Base-by-base conservation (phyloP, 2,888 invertebrate genomes). In the Drosophila tanythrix region DNA sequence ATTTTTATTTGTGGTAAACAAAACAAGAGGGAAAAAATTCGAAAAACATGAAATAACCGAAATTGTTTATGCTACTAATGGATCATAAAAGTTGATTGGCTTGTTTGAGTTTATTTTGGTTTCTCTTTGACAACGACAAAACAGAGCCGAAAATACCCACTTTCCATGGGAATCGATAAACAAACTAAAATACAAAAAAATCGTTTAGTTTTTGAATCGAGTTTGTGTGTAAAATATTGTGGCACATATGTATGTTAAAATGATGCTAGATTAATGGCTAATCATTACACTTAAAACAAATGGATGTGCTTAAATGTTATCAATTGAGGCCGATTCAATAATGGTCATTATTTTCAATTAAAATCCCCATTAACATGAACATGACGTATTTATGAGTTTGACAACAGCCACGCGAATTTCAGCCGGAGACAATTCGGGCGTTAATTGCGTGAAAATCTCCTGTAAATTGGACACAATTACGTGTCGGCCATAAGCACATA, bases 351-450 rank as follows among this genome's bases (percentile, higher is more conserved):
- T 62, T 90, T 83, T 84, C 85, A 91, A 89, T 91, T 87, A 90
- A 85, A 77, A 57, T 3, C 15, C 46, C 29, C 38, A 48, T 70
- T 90, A 90, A 90, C 90, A 15, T 88, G 79, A 81, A 89, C 89
- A 89, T 85, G 91, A 85, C 91, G 87, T 89, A 90, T 91, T 91
- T 91, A 91, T 89, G 89, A 89, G 82, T 81, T 82, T 78, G 81
- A 85, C 90, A 88, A 69, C 76, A 73, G 64, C 61, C 46, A 18
- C 55, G 50, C 36, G 58, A 43, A 46, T 46, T 15, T 25, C 46
- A 3, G 15, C 25, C 25, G 25, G 58, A 57, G 57, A 64, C 58
- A 51, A 51, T 62, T 74, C 27, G 2, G 59, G 35, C 21, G 64
- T 50, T 78, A 80, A 78, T 80, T 76, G 71, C 62, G 66, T 80